These are phyloP conservation scores for Phenganax marumi DNA, from an alignment of 92 coral and sea anemone genomes.

Conservation along the genomic window DNA sequence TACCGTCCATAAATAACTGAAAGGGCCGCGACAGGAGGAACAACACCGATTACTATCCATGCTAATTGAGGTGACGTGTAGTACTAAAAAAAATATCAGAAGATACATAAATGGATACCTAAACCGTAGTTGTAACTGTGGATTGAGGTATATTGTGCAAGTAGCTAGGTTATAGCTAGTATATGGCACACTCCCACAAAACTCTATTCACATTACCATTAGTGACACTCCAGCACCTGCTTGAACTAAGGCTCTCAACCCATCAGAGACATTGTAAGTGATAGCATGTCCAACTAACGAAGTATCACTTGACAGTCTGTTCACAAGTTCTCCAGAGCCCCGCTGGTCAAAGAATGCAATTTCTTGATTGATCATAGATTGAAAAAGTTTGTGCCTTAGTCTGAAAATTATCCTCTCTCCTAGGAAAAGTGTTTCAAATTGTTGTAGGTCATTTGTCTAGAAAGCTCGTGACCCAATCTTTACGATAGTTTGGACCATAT, in stretches of 20 bases:
- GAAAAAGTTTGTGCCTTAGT: conserved; percentile 71
- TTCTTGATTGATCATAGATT: conserved; percentile 79
- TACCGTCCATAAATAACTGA: conserved; percentile 91
- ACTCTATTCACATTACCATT: conserved; percentile 66
- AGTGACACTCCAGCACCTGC: conserved; percentile 88
- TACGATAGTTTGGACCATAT: no score
- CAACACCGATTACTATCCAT: conserved; percentile 78
- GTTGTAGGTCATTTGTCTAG: neutral
- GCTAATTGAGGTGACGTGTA: conserved; percentile 93
- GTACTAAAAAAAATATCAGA: conserved; percentile 33
- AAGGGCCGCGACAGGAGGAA: conserved; percentile 87
- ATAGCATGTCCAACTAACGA: conserved; percentile 92
- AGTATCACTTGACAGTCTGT: conserved; percentile 91
- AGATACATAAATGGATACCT: no score
- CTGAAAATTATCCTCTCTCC: conserved; percentile 80
- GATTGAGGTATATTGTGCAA: no score
- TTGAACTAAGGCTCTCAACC: conserved; percentile 91
- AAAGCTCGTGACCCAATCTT: neutral
- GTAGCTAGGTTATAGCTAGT: no score
- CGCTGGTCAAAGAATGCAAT: conserved; percentile 92
- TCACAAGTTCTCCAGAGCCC: conserved; percentile 89
- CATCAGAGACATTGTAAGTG: conserved; percentile 98
- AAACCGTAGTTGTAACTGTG: no score
- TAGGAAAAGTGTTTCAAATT: conserved; percentile 12
- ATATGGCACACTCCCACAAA: no score